Conservation (phyloP, 2,888 invertebrate species). For the Gonocerus acuteangulatus region DNA sequence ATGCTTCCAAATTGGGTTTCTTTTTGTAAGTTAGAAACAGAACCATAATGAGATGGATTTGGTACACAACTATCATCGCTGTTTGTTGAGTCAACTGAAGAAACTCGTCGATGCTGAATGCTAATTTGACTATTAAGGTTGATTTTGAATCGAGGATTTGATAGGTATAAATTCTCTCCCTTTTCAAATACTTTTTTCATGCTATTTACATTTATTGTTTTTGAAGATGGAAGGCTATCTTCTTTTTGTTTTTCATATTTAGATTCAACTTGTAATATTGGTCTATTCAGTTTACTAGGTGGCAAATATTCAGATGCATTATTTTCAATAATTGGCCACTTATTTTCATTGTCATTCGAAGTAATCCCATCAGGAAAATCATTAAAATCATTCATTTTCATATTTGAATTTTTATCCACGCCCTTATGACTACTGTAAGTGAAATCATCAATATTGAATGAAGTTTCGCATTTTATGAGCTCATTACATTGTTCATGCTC, state of each 20-base stretch:
- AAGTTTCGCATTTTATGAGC: slow-evolving; percentile 11
- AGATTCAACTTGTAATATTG: slow-evolving; percentile 5
- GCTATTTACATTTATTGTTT: slow-evolving; percentile 47
- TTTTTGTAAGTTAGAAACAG: slow-evolving; percentile 43
- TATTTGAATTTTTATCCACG: slow-evolving; percentile 16
- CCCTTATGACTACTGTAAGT: slow-evolving; percentile 10
- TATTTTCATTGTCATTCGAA: slow-evolving; percentile 4
- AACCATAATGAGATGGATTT: slow-evolving; percentile 41
- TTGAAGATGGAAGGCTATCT: slow-evolving; percentile 5
- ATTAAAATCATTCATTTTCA: slow-evolving; percentile 16
- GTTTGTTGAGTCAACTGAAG: slow-evolving; percentile 50
- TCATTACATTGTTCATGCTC: slow-evolving; percentile 1
- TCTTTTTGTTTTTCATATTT: slow-evolving; percentile 13
- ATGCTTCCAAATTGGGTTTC: slow-evolving; percentile 51
- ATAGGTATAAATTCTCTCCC: slow-evolving; percentile 40
- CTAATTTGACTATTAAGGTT: slow-evolving; percentile 1
- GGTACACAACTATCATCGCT: slow-evolving; percentile 45
- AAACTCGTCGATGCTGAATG: slow-evolving; percentile 46
- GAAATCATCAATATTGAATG: slow-evolving; percentile 15
- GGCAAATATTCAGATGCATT: background rate
- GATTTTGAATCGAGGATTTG: slow-evolving; percentile 28
- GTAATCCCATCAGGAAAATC: slow-evolving; percentile 7
- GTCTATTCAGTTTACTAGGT: background rate
- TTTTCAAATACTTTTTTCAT: slow-evolving; percentile 54
- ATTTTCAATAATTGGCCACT: slow-evolving; percentile 5